These are phyloP conservation scores for Recurvirostra avosetta DNA, from an alignment of 2,113 vertebrate species.

Conservation along the genomic window DNA sequence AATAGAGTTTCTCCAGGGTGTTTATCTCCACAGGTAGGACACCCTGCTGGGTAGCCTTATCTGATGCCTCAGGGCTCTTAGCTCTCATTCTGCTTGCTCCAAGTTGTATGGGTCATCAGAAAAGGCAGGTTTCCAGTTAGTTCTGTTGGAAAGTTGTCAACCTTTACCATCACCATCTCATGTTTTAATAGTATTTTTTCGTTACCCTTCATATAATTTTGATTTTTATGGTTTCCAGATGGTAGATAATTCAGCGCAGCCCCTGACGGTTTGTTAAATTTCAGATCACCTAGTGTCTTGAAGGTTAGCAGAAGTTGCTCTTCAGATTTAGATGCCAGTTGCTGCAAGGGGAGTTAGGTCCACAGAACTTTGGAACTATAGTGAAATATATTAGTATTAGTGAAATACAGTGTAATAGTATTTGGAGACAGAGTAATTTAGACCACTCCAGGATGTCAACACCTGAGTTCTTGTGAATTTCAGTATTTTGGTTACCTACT, in stretches of 20 bases:
- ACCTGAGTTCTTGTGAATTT: background rate
- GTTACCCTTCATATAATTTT: background rate
- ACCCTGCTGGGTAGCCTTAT: background rate
- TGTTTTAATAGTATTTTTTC: background rate
- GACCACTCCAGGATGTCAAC: background rate
- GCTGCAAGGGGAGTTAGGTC: background rate
- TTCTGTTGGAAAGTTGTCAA: background rate
- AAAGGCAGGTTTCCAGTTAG: background rate
- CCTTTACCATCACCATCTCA: background rate
- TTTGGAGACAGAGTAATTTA: background rate
- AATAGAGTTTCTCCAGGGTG: background rate
- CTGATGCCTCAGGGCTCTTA: background rate
- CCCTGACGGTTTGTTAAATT: background rate
- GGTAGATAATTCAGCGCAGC: background rate
- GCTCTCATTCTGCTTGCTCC: background rate
- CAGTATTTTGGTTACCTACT: background rate
- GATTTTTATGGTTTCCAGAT: slow-evolving; percentile 23
- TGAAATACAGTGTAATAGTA: background rate
- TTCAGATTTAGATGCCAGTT: background rate
- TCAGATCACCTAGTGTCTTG: background rate
- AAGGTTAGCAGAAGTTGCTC: background rate
- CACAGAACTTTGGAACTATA: background rate
- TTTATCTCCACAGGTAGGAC: background rate
- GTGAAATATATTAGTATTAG: background rate
- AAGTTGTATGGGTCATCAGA: background rate